phyloP scores from a whole-genome alignment of 1,140 invertebrate species.

The Nilaparvata lugens region DNA sequence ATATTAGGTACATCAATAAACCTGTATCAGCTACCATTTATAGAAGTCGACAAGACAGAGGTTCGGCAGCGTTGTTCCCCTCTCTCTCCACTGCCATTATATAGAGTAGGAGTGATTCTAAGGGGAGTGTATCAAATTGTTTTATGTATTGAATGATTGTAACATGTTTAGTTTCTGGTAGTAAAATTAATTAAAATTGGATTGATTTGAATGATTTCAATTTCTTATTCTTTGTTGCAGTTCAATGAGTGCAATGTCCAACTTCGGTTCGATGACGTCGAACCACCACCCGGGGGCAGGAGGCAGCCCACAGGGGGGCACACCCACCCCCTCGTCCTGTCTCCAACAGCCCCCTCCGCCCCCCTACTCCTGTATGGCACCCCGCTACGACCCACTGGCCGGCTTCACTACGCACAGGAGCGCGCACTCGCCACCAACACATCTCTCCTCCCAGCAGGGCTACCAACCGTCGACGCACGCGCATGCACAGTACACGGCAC shows the following conservation, averaged over 20 bases:
- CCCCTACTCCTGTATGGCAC: constrained; percentile 53
- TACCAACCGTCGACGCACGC: no score
- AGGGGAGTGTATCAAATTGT: no score
- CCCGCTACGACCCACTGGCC: constrained; percentile 53
- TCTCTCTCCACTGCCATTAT: no score
- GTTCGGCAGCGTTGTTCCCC: no score
- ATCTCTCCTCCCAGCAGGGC: constrained; percentile 48
- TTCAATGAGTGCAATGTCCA: constrained; percentile 73
- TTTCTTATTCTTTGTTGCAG: constrained; percentile 38
- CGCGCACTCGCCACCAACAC: constrained; percentile 48
- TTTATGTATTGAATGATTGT: no score
- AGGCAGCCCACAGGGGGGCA: constrained; percentile 41
- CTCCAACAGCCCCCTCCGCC: constrained; percentile 55
- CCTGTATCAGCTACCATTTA: no score
- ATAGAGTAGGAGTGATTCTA: not conserved
- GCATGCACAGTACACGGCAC: constrained; percentile 48
- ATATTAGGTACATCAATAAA: no score
- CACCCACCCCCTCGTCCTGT: constrained; percentile 47
- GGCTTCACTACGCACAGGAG: constrained; percentile 41
- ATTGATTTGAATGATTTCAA: no score
- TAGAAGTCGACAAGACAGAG: no score
- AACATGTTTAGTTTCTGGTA: no score
- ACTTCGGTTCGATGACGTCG: constrained; percentile 40
- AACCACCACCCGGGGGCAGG: constrained; percentile 29
- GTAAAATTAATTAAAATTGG: no score